Percentiles rank a stretch among this genome's conserved stretches.
Evolutionary conservation across 2,888 invertebrate genomes (phyloP).

Genomic region (Eristalis tenax): DNA sequence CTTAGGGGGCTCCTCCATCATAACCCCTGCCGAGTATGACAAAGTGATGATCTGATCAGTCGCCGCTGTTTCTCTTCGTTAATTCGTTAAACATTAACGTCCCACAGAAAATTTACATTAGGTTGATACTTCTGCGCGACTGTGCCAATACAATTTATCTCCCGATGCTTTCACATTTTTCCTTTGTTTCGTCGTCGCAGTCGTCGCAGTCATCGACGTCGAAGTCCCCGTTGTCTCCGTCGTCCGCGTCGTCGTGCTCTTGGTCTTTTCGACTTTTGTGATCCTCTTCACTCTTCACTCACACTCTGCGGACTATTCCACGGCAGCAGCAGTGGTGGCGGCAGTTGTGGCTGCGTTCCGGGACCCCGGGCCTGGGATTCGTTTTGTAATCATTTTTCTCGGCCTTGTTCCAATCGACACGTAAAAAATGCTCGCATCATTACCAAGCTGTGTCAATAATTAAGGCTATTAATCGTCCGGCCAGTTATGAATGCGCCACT

Average conservation of each 20-base stretch:
- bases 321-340: background rate
- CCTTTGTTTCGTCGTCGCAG: conserved; percentile 64
- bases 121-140: conserved; percentile 72
- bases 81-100: conserved; percentile 74
- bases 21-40: conserved; percentile 74
- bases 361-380: conserved; percentile 33
- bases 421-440: conserved; percentile 71
- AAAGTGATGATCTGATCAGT: conserved; percentile 75
- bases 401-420: conserved; percentile 71
- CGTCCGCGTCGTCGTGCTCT: background rate
- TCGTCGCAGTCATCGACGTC: conserved; percentile 7
- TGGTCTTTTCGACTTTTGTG: conserved; percentile 31
- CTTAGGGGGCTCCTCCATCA: conserved; percentile 63
- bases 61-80: conserved; percentile 74
- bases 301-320: background rate
- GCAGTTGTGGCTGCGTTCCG: conserved; percentile 17
- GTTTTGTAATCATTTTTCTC: conserved; percentile 69
- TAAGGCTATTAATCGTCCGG: conserved; percentile 69
- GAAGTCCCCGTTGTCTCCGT: background rate
- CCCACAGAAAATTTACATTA: conserved; percentile 72
- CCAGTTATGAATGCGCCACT: conserved; percentile 52
- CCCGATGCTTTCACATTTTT: conserved; percentile 70
- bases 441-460: conserved; percentile 72
- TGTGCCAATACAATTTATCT: conserved; percentile 72
- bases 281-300: conserved; percentile 28